phyloP scores from a whole-genome alignment of 2,113 vertebrate species.

The Charadrius vociferus region DNA sequence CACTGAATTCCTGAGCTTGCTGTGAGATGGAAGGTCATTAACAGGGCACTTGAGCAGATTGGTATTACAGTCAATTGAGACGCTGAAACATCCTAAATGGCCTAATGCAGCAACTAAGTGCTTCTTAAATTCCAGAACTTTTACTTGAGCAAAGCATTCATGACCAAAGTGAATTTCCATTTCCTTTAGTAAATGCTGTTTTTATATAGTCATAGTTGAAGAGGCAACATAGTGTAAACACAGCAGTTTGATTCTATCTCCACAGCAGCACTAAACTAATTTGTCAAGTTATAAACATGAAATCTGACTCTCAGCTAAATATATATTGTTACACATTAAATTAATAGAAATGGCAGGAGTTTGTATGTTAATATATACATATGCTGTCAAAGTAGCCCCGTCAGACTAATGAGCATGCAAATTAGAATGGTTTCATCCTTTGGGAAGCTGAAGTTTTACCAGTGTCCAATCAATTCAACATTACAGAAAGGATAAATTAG shows the following conservation, averaged over 20 bases:
- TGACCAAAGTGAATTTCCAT: slow-evolving; percentile 74
- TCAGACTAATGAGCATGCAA: not conserved
- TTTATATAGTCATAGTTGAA: slow-evolving; percentile 61
- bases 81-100: slow-evolving; percentile 83
- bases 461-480: not conserved
- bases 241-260: slow-evolving; percentile 61
- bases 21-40: slow-evolving; percentile 87
- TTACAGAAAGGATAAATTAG: not conserved
- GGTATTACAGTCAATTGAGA: slow-evolving; percentile 89
- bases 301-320: slow-evolving; percentile 57
- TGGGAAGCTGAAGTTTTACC: not conserved
- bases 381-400: not conserved
- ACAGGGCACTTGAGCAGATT: slow-evolving; percentile 85
- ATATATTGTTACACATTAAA: slow-evolving; percentile 17
- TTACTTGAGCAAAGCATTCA: slow-evolving; percentile 71
- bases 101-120: slow-evolving; percentile 86
- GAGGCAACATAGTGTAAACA: slow-evolving; percentile 62
- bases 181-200: slow-evolving; percentile 73
- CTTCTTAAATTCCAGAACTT: slow-evolving; percentile 90
- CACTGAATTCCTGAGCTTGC: slow-evolving; percentile 81
- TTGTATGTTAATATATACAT: not conserved
- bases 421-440: not conserved
- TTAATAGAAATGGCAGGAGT: slow-evolving; percentile 46
- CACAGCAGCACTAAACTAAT: slow-evolving; percentile 63
- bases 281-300: slow-evolving; percentile 67